These are phyloP conservation scores for Caenorhabditis brenneri DNA, from an alignment of 1,140 invertebrate species.

Conservation along the genomic window DNA sequence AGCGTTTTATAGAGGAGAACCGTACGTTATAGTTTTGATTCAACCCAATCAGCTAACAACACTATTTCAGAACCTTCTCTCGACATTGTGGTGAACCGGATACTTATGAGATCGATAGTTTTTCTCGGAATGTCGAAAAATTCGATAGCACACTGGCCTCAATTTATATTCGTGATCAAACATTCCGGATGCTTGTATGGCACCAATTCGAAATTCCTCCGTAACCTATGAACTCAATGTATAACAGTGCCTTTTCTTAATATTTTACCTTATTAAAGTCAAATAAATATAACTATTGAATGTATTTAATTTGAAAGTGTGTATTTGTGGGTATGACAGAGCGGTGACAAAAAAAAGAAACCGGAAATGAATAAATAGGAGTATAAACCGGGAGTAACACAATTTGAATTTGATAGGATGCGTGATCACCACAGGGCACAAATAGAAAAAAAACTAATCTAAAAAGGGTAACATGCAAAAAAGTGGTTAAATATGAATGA, in stretches of 20 bases:
- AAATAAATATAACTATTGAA: neutral
- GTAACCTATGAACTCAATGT: no score
- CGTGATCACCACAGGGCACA: neutral
- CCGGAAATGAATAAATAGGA: neutral
- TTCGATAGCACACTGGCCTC: neutral
- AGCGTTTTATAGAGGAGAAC: neutral
- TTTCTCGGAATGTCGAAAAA: neutral
- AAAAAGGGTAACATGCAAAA: slow-evolving; percentile 2
- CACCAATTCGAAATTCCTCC: neutral
- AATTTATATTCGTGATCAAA: neutral
- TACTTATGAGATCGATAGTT: neutral
- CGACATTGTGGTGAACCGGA: neutral
- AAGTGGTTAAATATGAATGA: neutral
- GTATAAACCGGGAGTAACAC: neutral
- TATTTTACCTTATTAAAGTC: no score
- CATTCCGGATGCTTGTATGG: neutral
- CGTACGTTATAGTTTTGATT: neutral
- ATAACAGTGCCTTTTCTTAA: no score
- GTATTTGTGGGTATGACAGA: neutral
- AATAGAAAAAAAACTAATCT: slow-evolving; percentile 1
- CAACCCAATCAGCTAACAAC: neutral
- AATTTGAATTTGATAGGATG: neutral
- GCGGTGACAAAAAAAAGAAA: neutral
- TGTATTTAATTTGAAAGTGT: no score
- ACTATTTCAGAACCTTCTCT: neutral